Evolutionary conservation across 1,140 invertebrate species (phyloP).

Genomic region (Ceratitis capitata): DNA sequence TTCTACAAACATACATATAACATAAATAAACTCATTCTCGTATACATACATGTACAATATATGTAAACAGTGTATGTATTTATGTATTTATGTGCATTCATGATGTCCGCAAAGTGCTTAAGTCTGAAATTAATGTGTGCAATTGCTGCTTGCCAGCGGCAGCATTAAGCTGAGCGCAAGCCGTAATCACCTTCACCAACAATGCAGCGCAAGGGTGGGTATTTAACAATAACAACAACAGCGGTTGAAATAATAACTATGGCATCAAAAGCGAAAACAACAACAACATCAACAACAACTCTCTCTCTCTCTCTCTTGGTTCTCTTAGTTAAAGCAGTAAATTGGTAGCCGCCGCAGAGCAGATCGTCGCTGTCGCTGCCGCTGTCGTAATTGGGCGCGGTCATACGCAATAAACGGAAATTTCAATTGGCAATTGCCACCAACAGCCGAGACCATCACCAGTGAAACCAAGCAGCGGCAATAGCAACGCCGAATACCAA

Average conservation of each 20-base stretch:
- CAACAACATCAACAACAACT: background rate
- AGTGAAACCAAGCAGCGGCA: background rate
- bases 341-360: background rate
- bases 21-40: too few species aligned
- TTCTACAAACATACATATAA: too few species aligned
- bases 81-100: background rate
- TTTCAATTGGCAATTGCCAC: conserved; percentile 21
- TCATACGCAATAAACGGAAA: conserved; percentile 19
- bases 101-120: background rate
- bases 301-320: too few species aligned
- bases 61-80: background rate
- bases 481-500: background rate
- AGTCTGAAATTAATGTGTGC: conserved; percentile 6
- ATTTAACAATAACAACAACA: conserved; percentile 10
- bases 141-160: background rate
- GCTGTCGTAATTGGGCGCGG: conserved; percentile 29
- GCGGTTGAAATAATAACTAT: too few species aligned
- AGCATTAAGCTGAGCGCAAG: background rate
- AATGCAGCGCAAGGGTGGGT: background rate
- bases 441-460: background rate
- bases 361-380: background rate
- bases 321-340: conserved; percentile 20
- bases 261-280: background rate
- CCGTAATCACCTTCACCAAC: conserved; percentile 17
- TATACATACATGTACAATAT: background rate